Evolutionary conservation across 2,797 vertebrate species (phyloP).

Genomic region (Gallinago nigripennis): DNA sequence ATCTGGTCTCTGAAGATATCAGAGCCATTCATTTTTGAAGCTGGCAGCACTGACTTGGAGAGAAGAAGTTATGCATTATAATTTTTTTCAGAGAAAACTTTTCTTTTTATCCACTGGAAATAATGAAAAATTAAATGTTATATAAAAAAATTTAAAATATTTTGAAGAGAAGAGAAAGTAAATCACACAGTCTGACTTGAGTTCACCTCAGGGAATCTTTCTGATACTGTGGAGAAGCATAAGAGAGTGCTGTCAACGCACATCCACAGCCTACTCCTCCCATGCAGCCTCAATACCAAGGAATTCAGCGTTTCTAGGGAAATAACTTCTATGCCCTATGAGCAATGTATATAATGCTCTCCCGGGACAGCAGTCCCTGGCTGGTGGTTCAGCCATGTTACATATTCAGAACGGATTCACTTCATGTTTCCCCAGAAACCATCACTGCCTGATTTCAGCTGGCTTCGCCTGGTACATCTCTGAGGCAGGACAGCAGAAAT

Average conservation of each 20-base stretch:
- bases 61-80: neutral
- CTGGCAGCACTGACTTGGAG: conserved; percentile 10
- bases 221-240: neutral
- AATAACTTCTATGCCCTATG: neutral
- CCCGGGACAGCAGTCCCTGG: neutral
- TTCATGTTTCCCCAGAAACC: neutral
- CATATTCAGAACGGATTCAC: neutral
- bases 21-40: conserved; percentile 57
- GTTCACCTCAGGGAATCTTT: neutral
- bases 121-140: conserved; percentile 62
- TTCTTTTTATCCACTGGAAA: conserved; percentile 48
- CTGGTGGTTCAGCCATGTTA: neutral
- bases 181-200: neutral
- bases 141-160: conserved; percentile 19
- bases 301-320: neutral
- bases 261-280: neutral
- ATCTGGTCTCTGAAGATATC: conserved; percentile 63
- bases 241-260: neutral
- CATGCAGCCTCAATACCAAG: neutral
- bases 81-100: neutral
- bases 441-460: neutral
- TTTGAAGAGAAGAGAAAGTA: conserved; percentile 37
- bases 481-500: neutral
- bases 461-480: neutral
- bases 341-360: neutral